Evolutionary conservation across 2,888 invertebrate genomes (phyloP), one percentile per base, ranked within the genome.

Genomic region (Eilema depressum): DNA sequence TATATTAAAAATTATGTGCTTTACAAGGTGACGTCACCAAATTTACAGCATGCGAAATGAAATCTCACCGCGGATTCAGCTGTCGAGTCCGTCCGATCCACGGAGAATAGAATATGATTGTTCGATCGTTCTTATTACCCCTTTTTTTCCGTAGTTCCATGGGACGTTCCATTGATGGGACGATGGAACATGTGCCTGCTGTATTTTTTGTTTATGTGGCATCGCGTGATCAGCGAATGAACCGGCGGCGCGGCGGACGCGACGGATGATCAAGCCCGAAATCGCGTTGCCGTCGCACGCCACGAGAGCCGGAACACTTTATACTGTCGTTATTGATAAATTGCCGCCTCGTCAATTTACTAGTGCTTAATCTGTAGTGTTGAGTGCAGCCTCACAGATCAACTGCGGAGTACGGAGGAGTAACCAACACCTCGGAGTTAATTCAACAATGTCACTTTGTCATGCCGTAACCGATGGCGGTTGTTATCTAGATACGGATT

Each of bases 281-380:
- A 92, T 91, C 91, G 87, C 85, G 83, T 77, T 85, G 85, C 82
- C 23, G 64, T 73, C 72, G 60, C 81, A 84, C 83, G 79, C 73
- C 80, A 74, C 75, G 71, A 66, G 78, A 90, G 86, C 94, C 93
- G 94, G 94, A 94, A 94, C 93, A 92, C 94, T 94, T 90, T 80
- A 90, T 88, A 88, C 90, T 92, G 92, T 92, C 93, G 91, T 94
- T 94, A 95, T 95, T 95, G 94, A 94, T 94, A 95, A 95, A 95
- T 95, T 95, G 93, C 94, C 83, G 77, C 82, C 77, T 78, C 85
- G 86, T 89, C 92, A 91, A 93, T 91, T 91, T 90, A 84, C 79
- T 84, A 83, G 83, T 87, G 86, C 88, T 91, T 86, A 87, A 86
- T 83, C 83, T 80, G 84, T 77, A 83, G 83, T 79, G 75, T 81